phyloP scores from a whole-genome alignment of 2,797 vertebrate species.

The Brachyalestes nurse region DNA sequence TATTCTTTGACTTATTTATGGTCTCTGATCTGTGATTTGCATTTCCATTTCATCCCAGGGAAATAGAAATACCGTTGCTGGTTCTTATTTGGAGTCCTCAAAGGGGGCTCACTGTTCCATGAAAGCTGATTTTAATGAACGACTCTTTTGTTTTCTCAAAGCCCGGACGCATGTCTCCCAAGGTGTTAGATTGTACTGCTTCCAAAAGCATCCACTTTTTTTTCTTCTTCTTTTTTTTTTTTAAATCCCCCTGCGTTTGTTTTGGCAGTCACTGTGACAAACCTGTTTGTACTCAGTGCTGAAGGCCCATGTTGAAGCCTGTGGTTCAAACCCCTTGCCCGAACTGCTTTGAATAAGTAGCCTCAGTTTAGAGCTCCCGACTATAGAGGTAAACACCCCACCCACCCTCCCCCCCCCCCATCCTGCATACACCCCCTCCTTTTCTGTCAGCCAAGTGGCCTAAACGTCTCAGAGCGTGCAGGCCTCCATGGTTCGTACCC shows the following conservation, averaged over 20 bases:
- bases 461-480: constrained; percentile 39
- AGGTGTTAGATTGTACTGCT: constrained; percentile 16
- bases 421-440: neutral
- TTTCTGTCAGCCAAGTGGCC: constrained; percentile 51
- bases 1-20: constrained; percentile 73
- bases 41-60: constrained; percentile 76
- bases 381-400: constrained; percentile 14
- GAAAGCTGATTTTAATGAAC: constrained; percentile 69
- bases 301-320: constrained; percentile 38
- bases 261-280: constrained; percentile 38
- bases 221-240: neutral
- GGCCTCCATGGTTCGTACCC: constrained; percentile 14
- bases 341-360: constrained; percentile 28
- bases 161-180: constrained; percentile 57
- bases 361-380: constrained; percentile 26
- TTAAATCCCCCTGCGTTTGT: constrained; percentile 31
- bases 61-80: constrained; percentile 71
- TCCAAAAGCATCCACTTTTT: constrained; percentile 22
- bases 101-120: constrained; percentile 64
- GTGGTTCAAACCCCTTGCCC: constrained; percentile 23
- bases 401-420: neutral
- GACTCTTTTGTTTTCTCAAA: constrained; percentile 70
- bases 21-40: constrained; percentile 76
- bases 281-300: constrained; percentile 30
- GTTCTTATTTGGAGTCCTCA: constrained; percentile 55